Conservation (phyloP, 2,888 invertebrate genomes). For the Mythimna ferrago region DNA sequence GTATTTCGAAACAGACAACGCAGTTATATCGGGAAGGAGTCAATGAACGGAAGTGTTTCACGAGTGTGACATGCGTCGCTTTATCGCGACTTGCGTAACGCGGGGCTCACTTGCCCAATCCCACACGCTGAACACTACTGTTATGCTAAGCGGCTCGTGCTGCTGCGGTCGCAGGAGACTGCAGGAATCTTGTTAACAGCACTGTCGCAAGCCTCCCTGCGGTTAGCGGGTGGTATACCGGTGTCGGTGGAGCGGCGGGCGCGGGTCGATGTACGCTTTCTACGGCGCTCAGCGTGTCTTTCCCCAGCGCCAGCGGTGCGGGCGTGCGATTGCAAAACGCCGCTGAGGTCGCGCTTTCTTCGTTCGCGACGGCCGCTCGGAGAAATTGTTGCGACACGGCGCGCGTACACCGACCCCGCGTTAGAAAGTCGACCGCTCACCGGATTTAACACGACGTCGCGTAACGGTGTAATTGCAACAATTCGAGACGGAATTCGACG, state of each 20-base stretch:
- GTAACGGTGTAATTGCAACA: slow-evolving; percentile 89
- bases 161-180: slow-evolving; percentile 74
- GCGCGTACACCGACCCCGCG: slow-evolving; percentile 89
- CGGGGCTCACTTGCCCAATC: slow-evolving; percentile 84
- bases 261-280: slow-evolving; percentile 85
- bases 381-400: slow-evolving; percentile 90
- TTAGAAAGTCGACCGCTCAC: slow-evolving; percentile 90
- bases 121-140: slow-evolving; percentile 71
- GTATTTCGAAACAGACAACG: slow-evolving; percentile 85
- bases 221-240: slow-evolving; percentile 66
- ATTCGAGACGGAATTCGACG: slow-evolving; percentile 86
- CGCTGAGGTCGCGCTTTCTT: slow-evolving; percentile 90
- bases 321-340: slow-evolving; percentile 88
- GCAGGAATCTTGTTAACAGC: slow-evolving; percentile 80
- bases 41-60: slow-evolving; percentile 91
- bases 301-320: slow-evolving; percentile 73
- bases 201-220: slow-evolving; percentile 77
- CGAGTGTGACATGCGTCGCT: slow-evolving; percentile 87
- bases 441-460: slow-evolving; percentile 88
- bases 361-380: slow-evolving; percentile 87
- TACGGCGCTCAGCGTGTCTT: slow-evolving; percentile 76
- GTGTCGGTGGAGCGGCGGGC: slow-evolving; percentile 32
- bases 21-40: slow-evolving; percentile 89
- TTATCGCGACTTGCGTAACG: slow-evolving; percentile 87
- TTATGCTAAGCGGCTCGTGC: slow-evolving; percentile 73